These are phyloP conservation scores for Macrostomum cliftonense DNA, from an alignment of 2,888 invertebrate genomes.

Conservation along the genomic window DNA sequence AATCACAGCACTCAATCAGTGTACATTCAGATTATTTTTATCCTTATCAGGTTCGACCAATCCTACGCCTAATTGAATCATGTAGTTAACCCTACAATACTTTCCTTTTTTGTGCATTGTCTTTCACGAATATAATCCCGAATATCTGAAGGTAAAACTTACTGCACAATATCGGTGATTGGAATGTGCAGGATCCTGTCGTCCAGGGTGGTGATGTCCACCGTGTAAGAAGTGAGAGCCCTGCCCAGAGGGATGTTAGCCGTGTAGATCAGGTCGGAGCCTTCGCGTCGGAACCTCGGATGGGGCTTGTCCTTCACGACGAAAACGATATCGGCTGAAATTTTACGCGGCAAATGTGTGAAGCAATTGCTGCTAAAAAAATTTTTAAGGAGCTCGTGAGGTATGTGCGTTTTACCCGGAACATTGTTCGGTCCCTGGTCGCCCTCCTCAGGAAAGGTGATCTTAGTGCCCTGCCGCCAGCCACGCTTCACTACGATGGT, in stretches of 20 bases:
- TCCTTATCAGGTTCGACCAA: too few relatives aligned
- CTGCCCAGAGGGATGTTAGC: conserved; percentile 31
- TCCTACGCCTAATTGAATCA: too few relatives aligned
- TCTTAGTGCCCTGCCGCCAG: conserved; percentile 35
- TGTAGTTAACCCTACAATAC: too few relatives aligned
- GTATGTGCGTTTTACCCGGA: conserved; percentile 22
- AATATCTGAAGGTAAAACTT: too few relatives aligned
- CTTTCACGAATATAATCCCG: too few relatives aligned
- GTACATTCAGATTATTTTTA: too few relatives aligned
- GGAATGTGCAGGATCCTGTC: conserved; percentile 35
- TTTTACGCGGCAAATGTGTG: too few relatives aligned
- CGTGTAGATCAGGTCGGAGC: conserved; percentile 31
- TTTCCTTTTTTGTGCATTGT: too few relatives aligned
- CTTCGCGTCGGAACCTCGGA: conserved; percentile 30
- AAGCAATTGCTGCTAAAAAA: too few relatives aligned
- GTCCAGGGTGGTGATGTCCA: conserved; percentile 35
- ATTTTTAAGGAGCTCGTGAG: too few relatives aligned
- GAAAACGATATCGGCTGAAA: conserved; percentile 38
- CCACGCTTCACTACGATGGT: conserved; percentile 37
- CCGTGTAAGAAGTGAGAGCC: conserved; percentile 33
- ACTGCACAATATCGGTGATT: conserved; percentile 37
- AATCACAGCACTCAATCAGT: too few relatives aligned
- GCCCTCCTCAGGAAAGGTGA: conserved; percentile 37
- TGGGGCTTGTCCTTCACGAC: conserved; percentile 37
- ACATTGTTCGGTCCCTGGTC: conserved; percentile 39